Percentiles rank a stretch among this genome's conserved stretches.
phyloP scores from a whole-genome alignment of 1,140 invertebrate species.

The Calliopsis andreniformis region DNA sequence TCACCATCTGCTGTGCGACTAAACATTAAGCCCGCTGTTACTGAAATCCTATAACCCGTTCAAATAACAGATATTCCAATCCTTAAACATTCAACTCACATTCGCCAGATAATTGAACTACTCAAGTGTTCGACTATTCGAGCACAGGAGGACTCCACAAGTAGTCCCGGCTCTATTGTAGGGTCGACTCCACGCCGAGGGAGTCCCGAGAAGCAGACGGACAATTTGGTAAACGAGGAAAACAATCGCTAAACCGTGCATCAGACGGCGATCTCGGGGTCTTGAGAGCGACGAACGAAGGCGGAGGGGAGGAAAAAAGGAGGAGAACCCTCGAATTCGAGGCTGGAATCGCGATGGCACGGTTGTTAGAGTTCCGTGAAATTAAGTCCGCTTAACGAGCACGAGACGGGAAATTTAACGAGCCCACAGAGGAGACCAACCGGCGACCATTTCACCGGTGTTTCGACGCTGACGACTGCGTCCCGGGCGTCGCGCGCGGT shows the following conservation, averaged over 20 bases:
- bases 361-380: constrained; percentile 55
- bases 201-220: too few relatives aligned
- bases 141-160: too few relatives aligned
- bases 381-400: constrained; percentile 60
- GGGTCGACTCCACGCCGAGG: too few relatives aligned
- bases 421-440: not conserved
- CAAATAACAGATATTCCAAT: too few relatives aligned
- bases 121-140: too few relatives aligned
- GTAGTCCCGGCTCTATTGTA: too few relatives aligned
- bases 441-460: constrained; percentile 10
- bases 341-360: constrained; percentile 7
- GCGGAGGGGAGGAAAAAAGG: too few relatives aligned
- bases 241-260: constrained; percentile 19
- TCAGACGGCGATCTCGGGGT: not conserved
- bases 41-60: too few relatives aligned
- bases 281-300: not conserved
- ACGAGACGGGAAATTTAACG: constrained; percentile 38
- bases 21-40: too few relatives aligned
- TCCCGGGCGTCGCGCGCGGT: not conserved
- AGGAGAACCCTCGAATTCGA: constrained; percentile 49
- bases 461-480: constrained; percentile 4
- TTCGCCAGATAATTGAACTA: too few relatives aligned
- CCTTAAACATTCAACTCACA: too few relatives aligned
- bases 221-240: not conserved
- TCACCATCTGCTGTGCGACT: too few relatives aligned